Percentiles rank a stretch among this genome's conserved stretches.
Evolutionary conservation across 2,797 vertebrate species (phyloP).

Genomic region (Jordanella pulchra): DNA sequence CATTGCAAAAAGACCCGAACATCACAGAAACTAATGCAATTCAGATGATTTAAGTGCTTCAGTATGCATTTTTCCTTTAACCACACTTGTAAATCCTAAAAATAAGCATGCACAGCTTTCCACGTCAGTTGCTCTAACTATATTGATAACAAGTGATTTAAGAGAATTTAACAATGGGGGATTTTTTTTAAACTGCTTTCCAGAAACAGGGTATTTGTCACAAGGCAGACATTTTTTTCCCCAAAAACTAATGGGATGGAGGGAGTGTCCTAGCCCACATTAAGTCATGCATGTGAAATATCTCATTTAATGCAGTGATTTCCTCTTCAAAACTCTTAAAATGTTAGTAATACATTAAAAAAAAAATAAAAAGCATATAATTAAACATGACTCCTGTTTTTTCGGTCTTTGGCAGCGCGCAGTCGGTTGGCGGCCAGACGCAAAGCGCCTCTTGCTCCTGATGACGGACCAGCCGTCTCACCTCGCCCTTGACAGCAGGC

Average conservation of each 20-base stretch:
- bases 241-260: not conserved
- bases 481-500: slow-evolving; percentile 94
- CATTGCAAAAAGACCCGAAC: slow-evolving; percentile 46
- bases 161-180: slow-evolving; percentile 16
- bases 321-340: not conserved
- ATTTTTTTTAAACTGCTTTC: slow-evolving; percentile 4
- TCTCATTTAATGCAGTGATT: not conserved
- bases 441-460: slow-evolving; percentile 91
- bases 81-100: slow-evolving; percentile 49
- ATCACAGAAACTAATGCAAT: slow-evolving; percentile 41
- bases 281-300: not conserved
- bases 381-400: not conserved
- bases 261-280: not conserved
- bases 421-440: slow-evolving; percentile 93
- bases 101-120: slow-evolving; percentile 40
- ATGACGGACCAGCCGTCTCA: slow-evolving; percentile 99
- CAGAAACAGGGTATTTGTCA: slow-evolving; percentile 3
- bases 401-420: slow-evolving; percentile 74
- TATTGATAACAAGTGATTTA: slow-evolving; percentile 31
- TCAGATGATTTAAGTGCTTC: slow-evolving; percentile 52
- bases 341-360: not conserved
- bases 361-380: not conserved
- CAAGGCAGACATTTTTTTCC: not conserved
- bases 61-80: slow-evolving; percentile 46
- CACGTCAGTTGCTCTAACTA: slow-evolving; percentile 27